Percentiles rank a stretch among this genome's conserved stretches.
These are phyloP conservation scores for Oncorhynchus mykiss DNA, from an alignment of 2,113 vertebrate species.

Conservation along the genomic window DNA sequence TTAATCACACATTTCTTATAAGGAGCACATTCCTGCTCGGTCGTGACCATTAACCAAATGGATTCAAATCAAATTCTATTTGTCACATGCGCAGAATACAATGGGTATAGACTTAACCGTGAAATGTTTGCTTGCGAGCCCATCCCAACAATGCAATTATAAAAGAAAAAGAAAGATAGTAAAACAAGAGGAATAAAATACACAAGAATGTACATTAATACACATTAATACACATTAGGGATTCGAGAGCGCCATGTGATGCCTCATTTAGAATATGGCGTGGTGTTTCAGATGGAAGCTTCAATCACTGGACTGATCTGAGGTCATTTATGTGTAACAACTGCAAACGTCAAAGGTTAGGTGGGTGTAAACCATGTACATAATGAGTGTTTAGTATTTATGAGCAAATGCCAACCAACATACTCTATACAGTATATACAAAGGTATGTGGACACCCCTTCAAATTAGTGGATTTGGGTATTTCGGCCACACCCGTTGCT, in stretches of 20 bases:
- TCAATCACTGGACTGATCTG: neutral
- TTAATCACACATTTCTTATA: constrained; percentile 61
- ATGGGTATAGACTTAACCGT: too few relatives aligned
- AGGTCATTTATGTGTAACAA: neutral
- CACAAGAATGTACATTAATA: too few relatives aligned
- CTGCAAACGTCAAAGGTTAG: neutral
- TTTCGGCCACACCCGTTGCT: too few relatives aligned
- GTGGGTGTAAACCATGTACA: neutral
- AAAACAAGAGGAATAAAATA: too few relatives aligned
- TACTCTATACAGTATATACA: neutral
- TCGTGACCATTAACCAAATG: constrained; percentile 50
- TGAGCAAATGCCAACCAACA: neutral
- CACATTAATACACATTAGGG: constrained; percentile 21
- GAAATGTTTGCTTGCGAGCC: too few relatives aligned
- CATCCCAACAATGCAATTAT: too few relatives aligned
- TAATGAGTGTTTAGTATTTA: neutral
- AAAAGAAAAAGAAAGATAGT: too few relatives aligned
- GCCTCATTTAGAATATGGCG: constrained; percentile 43
- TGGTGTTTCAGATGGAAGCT: neutral
- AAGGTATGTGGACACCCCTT: too few relatives aligned
- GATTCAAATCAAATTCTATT: constrained; percentile 24
- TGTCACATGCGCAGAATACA: too few relatives aligned
- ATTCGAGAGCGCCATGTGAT: constrained; percentile 49
- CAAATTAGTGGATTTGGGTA: too few relatives aligned
- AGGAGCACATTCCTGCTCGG: constrained; percentile 59